Percentiles rank a stretch among this genome's conserved stretches.
Conservation (phyloP, 2,888 invertebrate species). For the Eilema caniola region DNA sequence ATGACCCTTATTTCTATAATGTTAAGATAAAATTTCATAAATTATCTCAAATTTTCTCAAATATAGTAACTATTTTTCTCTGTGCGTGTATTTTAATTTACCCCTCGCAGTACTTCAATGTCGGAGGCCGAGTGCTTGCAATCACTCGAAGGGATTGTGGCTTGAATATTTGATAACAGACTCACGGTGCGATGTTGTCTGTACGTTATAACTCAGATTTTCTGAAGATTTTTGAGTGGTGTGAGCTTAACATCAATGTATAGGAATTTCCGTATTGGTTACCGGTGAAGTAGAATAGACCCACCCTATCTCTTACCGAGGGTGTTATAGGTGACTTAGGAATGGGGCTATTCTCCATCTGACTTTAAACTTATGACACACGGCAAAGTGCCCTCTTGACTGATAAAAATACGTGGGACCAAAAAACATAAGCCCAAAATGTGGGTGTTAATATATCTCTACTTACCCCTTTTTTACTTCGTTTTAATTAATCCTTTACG, state of each 20-base stretch:
- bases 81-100: constrained; percentile 43
- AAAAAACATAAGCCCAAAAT: too few relatives aligned
- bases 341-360: too few relatives aligned
- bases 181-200: constrained; percentile 24
- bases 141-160: constrained; percentile 60
- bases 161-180: constrained; percentile 59
- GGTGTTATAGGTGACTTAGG: too few relatives aligned
- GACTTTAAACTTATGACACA: too few relatives aligned
- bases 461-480: too few relatives aligned
- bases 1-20: not conserved
- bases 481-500: too few relatives aligned
- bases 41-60: constrained; percentile 8
- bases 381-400: too few relatives aligned
- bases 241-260: not conserved
- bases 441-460: too few relatives aligned
- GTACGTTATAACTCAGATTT: constrained; percentile 30
- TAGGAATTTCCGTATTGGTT: too few relatives aligned
- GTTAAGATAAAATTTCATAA: not conserved
- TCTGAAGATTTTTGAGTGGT: constrained; percentile 11
- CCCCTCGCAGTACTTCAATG: constrained; percentile 51
- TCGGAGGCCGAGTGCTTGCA: constrained; percentile 46
- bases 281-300: too few relatives aligned
- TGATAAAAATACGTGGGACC: too few relatives aligned
- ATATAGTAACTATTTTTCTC: constrained; percentile 29
- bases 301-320: too few relatives aligned